Conservation (phyloP, 2,797 vertebrate species). For the Oreonectes daqikongensis region DNA sequence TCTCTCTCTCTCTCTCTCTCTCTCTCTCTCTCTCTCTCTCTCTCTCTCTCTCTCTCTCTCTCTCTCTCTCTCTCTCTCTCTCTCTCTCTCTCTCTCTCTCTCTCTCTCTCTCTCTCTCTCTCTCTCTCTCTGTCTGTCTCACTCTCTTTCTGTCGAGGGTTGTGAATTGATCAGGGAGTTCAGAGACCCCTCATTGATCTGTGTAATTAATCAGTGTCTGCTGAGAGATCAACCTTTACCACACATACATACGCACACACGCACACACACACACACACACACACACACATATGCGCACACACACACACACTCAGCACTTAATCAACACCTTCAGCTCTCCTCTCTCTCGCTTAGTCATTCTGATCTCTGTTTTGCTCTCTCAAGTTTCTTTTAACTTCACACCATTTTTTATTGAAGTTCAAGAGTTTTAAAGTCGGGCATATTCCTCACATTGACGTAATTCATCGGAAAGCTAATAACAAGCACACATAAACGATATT, state of each 20-base stretch:
- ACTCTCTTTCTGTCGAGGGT: conserved; percentile 16
- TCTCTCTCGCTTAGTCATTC: conserved; percentile 37
- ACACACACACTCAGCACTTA: conserved; percentile 22
- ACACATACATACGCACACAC: conserved; percentile 25
- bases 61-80: conserved; percentile 6
- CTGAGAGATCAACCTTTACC: conserved; percentile 42
- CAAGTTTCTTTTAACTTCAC: conserved; percentile 28
- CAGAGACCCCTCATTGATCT: conserved; percentile 49
- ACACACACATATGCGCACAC: conserved; percentile 18
- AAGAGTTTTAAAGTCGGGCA: conserved; percentile 16
- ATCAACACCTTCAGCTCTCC: conserved; percentile 47
- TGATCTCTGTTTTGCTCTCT: conserved; percentile 26
- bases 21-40: not conserved
- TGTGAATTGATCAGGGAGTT: conserved; percentile 53
- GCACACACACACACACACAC: conserved; percentile 24
- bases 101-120: no score
- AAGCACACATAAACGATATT: not conserved
- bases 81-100: not conserved
- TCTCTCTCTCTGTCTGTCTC: conserved; percentile 19
- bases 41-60: conserved; percentile 17
- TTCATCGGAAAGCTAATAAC: conserved; percentile 3
- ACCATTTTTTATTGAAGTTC: conserved; percentile 42
- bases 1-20: no score
- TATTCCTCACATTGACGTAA: not conserved
- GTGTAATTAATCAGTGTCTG: conserved; percentile 55